Percentiles rank a stretch among this genome's conserved stretches.
phyloP scores from a whole-genome alignment of 2,888 invertebrate species.

The Blera fallax region DNA sequence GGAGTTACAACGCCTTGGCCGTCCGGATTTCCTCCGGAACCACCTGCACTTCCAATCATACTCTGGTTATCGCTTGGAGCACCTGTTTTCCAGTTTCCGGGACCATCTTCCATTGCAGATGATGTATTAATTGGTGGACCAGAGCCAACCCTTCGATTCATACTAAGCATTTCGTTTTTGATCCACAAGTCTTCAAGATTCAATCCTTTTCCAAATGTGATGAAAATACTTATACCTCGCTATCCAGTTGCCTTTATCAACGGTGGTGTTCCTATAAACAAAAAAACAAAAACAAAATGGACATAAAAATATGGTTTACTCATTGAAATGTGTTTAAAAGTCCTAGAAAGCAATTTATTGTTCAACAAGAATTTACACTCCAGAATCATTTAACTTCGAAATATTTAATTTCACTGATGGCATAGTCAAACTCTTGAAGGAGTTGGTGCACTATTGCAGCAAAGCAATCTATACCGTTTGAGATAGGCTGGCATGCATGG shows the following conservation, averaged over 20 bases:
- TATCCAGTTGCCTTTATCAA: background rate
- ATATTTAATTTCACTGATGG: too few relatives aligned
- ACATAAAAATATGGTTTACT: background rate
- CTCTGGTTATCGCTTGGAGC: constrained; percentile 80
- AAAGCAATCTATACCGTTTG: too few relatives aligned
- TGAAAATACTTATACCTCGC: background rate
- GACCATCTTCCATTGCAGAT: constrained; percentile 89
- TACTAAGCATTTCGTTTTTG: constrained; percentile 84
- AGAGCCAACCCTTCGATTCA: constrained; percentile 88
- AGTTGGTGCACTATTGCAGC: too few relatives aligned
- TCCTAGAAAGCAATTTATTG: too few relatives aligned
- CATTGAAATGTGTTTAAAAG: background rate
- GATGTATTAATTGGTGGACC: constrained; percentile 86
- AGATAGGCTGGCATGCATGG: too few relatives aligned
- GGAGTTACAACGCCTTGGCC: constrained; percentile 85
- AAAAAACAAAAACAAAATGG: background rate
- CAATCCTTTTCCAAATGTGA: background rate
- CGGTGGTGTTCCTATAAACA: background rate
- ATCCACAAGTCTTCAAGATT: background rate
- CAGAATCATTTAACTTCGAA: too few relatives aligned
- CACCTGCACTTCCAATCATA: constrained; percentile 79
- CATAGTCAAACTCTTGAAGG: too few relatives aligned
- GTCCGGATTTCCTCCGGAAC: constrained; percentile 86
- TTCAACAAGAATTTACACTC: too few relatives aligned
- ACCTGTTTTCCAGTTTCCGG: constrained; percentile 90